Percentiles rank a stretch among this genome's conserved stretches.
These are phyloP conservation scores for Macquaria ambigua DNA, from an alignment of 2,113 vertebrate species.

Conservation along the genomic window DNA sequence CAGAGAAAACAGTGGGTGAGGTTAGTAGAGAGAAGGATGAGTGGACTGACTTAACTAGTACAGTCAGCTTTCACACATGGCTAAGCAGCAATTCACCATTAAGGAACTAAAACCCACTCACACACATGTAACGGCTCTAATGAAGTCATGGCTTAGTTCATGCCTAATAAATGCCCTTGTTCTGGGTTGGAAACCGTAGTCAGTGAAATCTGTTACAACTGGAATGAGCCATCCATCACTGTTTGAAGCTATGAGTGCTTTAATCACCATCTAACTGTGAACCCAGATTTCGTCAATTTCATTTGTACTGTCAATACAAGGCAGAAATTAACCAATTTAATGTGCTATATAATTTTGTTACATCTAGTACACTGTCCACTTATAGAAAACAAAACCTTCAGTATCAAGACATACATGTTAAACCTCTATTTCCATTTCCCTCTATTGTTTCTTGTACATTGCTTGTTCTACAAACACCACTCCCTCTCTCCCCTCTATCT, in stretches of 20 bases:
- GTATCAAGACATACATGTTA: not conserved
- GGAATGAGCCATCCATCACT: conserved; percentile 35
- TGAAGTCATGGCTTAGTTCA: conserved; percentile 55
- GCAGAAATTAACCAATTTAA: conserved; percentile 5
- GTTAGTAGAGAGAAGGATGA: conserved; percentile 54
- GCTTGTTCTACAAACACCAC: conserved; percentile 66
- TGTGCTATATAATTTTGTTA: not conserved
- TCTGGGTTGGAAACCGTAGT: conserved; percentile 19
- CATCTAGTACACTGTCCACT: not conserved
- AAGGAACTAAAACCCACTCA: conserved; percentile 56
- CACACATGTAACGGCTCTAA: conserved; percentile 58
- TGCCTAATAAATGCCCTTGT: conserved; percentile 43
- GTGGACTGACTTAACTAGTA: conserved; percentile 67
- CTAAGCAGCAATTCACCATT: conserved; percentile 47
- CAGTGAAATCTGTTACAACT: conserved; percentile 26
- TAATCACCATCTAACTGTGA: conserved; percentile 4
- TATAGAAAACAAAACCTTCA: conserved; percentile 14
- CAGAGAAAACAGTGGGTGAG: conserved; percentile 65
- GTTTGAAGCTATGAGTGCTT: conserved; percentile 19
- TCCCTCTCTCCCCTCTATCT: conserved; percentile 72
- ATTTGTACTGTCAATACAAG: not conserved
- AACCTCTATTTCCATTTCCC: conserved; percentile 29
- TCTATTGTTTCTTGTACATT: conserved; percentile 53
- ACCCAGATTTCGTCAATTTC: conserved; percentile 3
- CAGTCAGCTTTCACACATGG: conserved; percentile 70